phyloP scores from a whole-genome alignment of 2,888 invertebrate genomes.

The Pyrgus malvae region DNA sequence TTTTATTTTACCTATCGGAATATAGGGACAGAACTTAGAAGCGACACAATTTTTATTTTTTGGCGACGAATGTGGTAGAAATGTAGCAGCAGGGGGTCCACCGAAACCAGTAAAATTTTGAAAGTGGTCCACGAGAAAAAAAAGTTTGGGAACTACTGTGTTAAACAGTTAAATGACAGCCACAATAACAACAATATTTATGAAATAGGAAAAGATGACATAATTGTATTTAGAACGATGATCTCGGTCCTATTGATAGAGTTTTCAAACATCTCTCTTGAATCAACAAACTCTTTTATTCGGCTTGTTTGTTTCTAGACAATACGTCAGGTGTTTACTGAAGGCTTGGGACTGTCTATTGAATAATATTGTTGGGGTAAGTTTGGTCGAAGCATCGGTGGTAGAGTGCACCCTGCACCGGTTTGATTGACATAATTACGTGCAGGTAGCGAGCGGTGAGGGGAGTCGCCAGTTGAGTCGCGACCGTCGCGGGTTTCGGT shows the following conservation, averaged over 20 bases:
- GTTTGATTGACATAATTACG: conserved; percentile 68
- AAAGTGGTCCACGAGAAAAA: too few relatives aligned
- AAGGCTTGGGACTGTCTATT: conserved; percentile 16
- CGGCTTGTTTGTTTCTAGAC: not conserved
- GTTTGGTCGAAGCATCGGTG: conserved; percentile 39
- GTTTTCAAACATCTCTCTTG: conserved; percentile 27
- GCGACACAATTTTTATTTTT: too few relatives aligned
- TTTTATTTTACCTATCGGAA: too few relatives aligned
- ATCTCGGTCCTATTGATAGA: conserved; percentile 5
- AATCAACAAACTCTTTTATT: conserved; percentile 16
- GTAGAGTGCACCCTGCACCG: conserved; percentile 49
- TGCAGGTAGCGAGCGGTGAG: conserved; percentile 50
- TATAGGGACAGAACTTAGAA: too few relatives aligned
- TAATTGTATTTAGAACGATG: conserved; percentile 1
- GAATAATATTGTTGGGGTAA: conserved; percentile 44
- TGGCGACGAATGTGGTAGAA: too few relatives aligned
- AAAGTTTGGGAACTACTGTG: too few relatives aligned
- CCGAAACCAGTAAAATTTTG: too few relatives aligned
- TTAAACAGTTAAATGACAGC: too few relatives aligned
- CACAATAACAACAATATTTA: too few relatives aligned
- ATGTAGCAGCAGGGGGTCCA: too few relatives aligned
- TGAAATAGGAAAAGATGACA: too few relatives aligned
- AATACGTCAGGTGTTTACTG: conserved; percentile 16
- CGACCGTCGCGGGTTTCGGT: conserved; percentile 53
- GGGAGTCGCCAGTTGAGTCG: conserved; percentile 52